phyloP scores from a whole-genome alignment of 2,113 vertebrate species.

The Ailuropoda melanoleuca region DNA sequence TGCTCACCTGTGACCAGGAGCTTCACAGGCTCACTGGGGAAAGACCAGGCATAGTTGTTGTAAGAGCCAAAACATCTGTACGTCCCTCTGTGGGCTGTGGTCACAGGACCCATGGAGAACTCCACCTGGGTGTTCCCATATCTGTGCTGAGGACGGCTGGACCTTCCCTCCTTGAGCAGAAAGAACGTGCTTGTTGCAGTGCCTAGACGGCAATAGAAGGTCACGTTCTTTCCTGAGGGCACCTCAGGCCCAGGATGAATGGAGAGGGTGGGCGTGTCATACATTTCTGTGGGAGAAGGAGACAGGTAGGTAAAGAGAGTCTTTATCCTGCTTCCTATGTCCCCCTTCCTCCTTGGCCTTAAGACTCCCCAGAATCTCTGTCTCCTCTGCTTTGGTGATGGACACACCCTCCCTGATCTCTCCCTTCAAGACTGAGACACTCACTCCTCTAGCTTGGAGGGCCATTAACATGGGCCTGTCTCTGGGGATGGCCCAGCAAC shows the following conservation, averaged over 20 bases:
- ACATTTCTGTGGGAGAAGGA: slow-evolving; percentile 49
- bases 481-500: background rate
- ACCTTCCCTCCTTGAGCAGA: background rate
- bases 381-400: background rate
- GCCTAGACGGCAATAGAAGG: background rate
- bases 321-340: accelerated
- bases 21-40: slow-evolving; percentile 37
- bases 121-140: accelerated
- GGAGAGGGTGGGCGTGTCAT: slow-evolving; percentile 32
- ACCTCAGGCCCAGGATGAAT: slow-evolving; percentile 3
- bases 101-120: slow-evolving; percentile 14
- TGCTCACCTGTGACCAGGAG: slow-evolving; percentile 66
- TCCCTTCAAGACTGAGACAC: background rate
- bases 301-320: background rate
- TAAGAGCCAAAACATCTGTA: slow-evolving; percentile 62
- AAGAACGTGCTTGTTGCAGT: background rate
- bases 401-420: accelerated
- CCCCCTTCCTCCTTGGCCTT: accelerated
- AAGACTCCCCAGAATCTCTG: accelerated
- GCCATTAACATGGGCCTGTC: background rate
- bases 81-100: background rate
- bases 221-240: background rate
- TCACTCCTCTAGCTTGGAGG: background rate
- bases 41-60: background rate
- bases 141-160: accelerated